Base-by-base conservation (phyloP, 2,797 vertebrate genomes). In the Decapterus maruadsi region DNA sequence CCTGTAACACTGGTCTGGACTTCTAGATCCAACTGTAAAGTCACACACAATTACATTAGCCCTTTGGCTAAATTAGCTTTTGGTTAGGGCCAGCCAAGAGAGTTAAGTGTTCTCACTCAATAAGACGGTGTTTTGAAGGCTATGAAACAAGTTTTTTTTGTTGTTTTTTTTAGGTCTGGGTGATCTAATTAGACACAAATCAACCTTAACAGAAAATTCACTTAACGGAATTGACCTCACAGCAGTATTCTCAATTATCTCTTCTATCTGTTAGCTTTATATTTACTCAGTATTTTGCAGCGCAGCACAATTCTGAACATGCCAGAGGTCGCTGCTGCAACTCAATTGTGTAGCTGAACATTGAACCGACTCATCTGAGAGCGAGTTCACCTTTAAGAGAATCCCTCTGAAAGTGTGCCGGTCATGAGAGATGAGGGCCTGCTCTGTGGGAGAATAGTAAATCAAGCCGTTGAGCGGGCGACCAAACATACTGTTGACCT, bases 401-500 rank as follows among this genome's bases (percentile, higher is more conserved):
- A 62, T 58, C 38, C 16, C 77, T 83, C 72, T 68, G 43, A 81
- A 83, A 71, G 60, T 66, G 14, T 64, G 74, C 59, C 81, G 84
- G 84, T 77, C 72, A 36, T 71, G 74, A 84, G 75, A 63, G 76
- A 85, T 74, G 72, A 78, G 46, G 68, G 46, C 31, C 53, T 22
- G 63, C 67, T 63, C 67, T 74, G 72, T 29, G 13, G 59, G 64
- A 66, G 68, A 69, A 66, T 62, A 83, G 85, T 87, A 78, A 81
- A 86, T 86, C 81, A 81, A 84, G 71, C 70, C 42, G 51, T 64
- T 71, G 63, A 29, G 54, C 45, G 26, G 68, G 78, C 63, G 84
- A 78, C 43, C 74, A 81, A 74, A 89, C 68, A 58, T 56, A 82
- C 72, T 26, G 48, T 20, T 31, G 77, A 85, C 77, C 77, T 81